phyloP scores from a whole-genome alignment of 1,140 invertebrate species.

The Bicyclus anynana region DNA sequence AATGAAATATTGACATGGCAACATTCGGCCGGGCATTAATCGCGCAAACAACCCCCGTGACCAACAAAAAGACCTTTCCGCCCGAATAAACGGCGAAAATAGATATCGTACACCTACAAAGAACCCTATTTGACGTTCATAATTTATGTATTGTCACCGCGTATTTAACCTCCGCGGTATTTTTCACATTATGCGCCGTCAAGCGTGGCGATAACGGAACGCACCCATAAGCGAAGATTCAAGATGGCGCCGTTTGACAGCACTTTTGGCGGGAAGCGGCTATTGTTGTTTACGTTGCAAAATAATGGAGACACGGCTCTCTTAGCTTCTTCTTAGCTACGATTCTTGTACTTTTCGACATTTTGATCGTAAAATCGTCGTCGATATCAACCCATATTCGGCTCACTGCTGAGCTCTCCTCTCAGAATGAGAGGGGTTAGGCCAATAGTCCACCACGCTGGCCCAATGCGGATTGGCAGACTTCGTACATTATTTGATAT shows the following conservation, averaged over 20 bases:
- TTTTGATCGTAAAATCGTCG: too few species aligned
- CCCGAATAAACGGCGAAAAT: conserved; percentile 58
- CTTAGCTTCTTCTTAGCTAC: too few species aligned
- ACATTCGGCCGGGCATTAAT: conserved; percentile 22
- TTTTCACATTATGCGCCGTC: conserved; percentile 68
- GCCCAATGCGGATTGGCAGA: too few species aligned
- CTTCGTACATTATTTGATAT: too few species aligned
- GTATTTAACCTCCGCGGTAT: conserved; percentile 65
- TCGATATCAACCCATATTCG: too few species aligned
- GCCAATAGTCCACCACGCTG: too few species aligned
- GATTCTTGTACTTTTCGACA: too few species aligned
- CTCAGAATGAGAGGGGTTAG: too few species aligned
- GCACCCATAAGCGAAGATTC: conserved; percentile 37
- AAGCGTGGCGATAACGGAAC: conserved; percentile 58
- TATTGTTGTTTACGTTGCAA: neutral
- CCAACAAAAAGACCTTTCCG: conserved; percentile 51
- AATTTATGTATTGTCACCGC: conserved; percentile 70
- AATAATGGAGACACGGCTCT: too few species aligned
- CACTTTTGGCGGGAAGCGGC: conserved; percentile 46
- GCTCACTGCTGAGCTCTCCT: too few species aligned
- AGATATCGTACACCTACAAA: conserved; percentile 48
- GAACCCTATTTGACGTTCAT: conserved; percentile 49
- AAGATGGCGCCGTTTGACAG: conserved; percentile 51
- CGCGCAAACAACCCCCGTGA: conserved; percentile 9
- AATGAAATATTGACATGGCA: conserved; percentile 11